Conservation (phyloP, 1,140 invertebrate genomes). For the Schlechtendalia chinensis region DNA sequence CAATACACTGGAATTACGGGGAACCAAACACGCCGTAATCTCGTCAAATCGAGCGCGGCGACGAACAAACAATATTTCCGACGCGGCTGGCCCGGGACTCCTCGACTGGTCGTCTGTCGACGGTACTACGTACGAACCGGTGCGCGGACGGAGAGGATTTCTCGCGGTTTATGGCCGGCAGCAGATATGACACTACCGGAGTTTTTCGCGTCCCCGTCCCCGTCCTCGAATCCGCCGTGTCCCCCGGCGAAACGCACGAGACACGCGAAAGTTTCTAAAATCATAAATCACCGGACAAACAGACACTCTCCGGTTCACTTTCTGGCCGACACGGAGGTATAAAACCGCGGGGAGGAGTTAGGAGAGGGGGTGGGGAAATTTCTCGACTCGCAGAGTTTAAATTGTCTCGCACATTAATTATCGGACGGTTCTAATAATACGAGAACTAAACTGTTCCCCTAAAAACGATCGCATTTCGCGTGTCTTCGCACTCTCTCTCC, state of each 20-base stretch:
- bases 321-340: neutral
- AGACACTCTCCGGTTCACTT: neutral
- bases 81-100: too few relatives aligned
- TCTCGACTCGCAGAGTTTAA: neutral
- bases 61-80: too few relatives aligned
- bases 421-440: neutral
- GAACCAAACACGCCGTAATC: conserved; percentile 11
- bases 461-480: conserved; percentile 18
- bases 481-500: neutral
- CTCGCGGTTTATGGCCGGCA: conserved; percentile 17
- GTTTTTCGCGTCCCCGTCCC: too few relatives aligned
- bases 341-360: neutral
- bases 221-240: too few relatives aligned
- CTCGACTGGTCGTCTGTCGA: too few relatives aligned
- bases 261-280: neutral
- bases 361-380: neutral
- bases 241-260: neutral
- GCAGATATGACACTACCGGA: conserved; percentile 21
- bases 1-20: too few relatives aligned
- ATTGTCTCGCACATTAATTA: conserved; percentile 10
- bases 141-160: too few relatives aligned
- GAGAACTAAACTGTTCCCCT: neutral
- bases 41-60: neutral
- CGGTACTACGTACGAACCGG: too few relatives aligned
- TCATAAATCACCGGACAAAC: conserved; percentile 35